Base-by-base conservation (phyloP, 2,888 invertebrate genomes). In the Thymelicus lineola region DNA sequence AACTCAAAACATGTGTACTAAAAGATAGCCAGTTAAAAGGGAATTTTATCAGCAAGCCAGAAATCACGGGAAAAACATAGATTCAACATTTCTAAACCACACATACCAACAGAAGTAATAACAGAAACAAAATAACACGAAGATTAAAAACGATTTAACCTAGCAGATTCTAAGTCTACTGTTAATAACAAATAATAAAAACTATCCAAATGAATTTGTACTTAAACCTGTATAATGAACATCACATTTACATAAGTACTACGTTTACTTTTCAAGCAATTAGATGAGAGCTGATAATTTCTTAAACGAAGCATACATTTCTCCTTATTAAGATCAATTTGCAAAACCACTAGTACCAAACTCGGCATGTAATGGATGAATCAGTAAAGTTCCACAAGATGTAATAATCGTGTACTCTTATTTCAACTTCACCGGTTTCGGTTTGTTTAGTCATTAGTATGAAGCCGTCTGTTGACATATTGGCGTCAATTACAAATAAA, bases 361-460 rank as follows among this genome's bases (percentile, higher is more conserved):
- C 58, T 36, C 68, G 72, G 72, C 61, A 71, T 75, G 74, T 73
- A 73, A 66, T 70, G 72, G 66, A 68, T 63, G 58, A 66, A 74
- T 71, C 59, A 45, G 76, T 77, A 76, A 78, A 76, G 55, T 79
- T 77, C 78, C 77, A 78, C 71, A 46, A 67, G 28, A 28, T 28
- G 28, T 28, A 28, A 28, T 28, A 59, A 71, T 53, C 71, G 71
- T 72, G 68, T 75, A 64, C 71, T 64, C 67, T 74, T 75, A 73
- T 78, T 72, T 74, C 69, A 73, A 71, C 64, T 72, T 66, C 64
- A 72, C 61, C 74, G 73, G 74, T 74, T 78, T 77, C 59, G 80
- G 74, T 84, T 84, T 85, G 76, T 59, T 36, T 48, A 71, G 69
- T 76, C 75, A 80, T 84, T 84, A 83, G 75, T 78, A 72, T 62